phyloP scores from a whole-genome alignment of 1,140 invertebrate species.

The Lepidurus couesii region DNA sequence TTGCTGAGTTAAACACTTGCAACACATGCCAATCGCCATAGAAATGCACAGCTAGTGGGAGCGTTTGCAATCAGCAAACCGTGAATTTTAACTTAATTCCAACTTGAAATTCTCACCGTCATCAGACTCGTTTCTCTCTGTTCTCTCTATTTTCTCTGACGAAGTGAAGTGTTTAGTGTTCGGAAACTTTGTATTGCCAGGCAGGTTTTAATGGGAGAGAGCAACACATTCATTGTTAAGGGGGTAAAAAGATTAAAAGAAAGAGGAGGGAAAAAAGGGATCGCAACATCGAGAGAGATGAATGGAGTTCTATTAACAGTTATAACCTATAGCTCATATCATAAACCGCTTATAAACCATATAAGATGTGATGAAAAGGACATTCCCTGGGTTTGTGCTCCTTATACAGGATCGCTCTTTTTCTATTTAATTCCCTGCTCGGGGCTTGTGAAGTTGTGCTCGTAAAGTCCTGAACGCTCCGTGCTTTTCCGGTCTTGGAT shows the following conservation, averaged over 20 bases:
- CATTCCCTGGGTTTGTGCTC: not conserved
- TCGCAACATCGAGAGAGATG: not conserved
- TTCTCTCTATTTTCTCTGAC: not conserved
- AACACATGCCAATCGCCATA: not conserved
- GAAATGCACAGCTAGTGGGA: conserved; percentile 12
- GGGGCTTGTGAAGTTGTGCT: not conserved
- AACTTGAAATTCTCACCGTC: not conserved
- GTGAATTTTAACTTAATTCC: conserved; percentile 9
- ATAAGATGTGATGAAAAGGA: conserved; percentile 6
- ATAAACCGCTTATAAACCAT: conserved; percentile 7
- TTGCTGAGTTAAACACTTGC: conserved; percentile 18
- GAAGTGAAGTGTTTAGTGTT: not conserved
- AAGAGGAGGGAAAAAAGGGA: not conserved
- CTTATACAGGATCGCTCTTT: not conserved
- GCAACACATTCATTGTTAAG: not conserved
- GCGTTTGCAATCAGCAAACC: conserved; percentile 4
- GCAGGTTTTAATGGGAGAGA: not conserved
- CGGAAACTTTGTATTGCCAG: not conserved
- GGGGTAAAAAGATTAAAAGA: not conserved
- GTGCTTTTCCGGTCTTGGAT: not conserved
- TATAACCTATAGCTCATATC: not conserved
- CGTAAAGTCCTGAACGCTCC: not conserved
- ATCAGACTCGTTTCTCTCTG: not conserved
- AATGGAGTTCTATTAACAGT: not conserved
- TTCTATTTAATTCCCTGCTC: not conserved